These are phyloP conservation scores for Uromys caudimaculatus DNA, from an alignment of 2,797 vertebrate genomes.

Conservation along the genomic window DNA sequence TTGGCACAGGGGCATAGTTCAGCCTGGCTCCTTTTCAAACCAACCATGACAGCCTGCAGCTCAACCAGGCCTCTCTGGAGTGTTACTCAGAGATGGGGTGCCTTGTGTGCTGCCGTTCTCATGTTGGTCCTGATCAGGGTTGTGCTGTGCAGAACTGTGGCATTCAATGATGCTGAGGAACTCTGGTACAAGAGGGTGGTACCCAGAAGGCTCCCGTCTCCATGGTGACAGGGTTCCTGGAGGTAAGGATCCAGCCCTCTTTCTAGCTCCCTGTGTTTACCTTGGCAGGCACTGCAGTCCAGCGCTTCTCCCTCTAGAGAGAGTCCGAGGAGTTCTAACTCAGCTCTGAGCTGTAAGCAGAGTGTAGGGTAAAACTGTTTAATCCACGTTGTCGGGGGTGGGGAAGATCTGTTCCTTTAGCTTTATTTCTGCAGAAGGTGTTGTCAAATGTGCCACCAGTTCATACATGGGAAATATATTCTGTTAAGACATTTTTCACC, in stretches of 20 bases:
- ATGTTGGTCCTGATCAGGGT: not conserved
- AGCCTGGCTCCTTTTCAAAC: accelerated
- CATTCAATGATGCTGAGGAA: accelerated
- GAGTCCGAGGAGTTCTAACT: not conserved
- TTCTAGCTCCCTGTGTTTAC: not conserved
- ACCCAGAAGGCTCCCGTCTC: not conserved
- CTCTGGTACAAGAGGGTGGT: accelerated
- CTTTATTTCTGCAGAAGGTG: not conserved
- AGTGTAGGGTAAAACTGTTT: not conserved
- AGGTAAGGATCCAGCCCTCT: not conserved
- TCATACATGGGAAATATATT: not conserved
- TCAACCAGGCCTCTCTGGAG: not conserved
- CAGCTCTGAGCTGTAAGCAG: not conserved
- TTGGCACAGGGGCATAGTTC: not conserved
- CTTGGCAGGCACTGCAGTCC: not conserved
- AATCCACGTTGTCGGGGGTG: not conserved
- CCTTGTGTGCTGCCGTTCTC: not conserved
- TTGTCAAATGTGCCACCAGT: not conserved
- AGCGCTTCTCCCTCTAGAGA: accelerated
- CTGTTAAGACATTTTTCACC: not conserved
- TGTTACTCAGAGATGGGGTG: not conserved
- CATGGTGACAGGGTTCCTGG: not conserved
- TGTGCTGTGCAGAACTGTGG: not conserved
- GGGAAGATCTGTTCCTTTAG: not conserved
- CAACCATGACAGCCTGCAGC: no score